Base-by-base conservation (phyloP, 2,113 vertebrate species). In the Hypomesus transpacificus region DNA sequence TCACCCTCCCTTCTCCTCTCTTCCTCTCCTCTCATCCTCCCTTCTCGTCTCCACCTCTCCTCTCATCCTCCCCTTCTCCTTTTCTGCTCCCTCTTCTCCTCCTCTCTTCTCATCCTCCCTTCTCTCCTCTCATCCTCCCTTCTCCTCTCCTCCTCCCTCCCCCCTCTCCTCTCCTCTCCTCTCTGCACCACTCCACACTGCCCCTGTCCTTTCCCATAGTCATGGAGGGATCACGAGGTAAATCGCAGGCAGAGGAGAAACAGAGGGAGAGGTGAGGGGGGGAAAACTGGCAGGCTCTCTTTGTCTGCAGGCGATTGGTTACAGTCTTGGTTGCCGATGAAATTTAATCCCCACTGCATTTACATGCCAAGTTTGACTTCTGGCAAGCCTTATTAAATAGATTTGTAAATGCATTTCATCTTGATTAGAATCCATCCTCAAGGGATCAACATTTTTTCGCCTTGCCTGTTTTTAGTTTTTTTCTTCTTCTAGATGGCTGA, bases 321-420 rank as follows among this genome's bases (percentile, higher is more conserved):
- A 91, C 88, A 89, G 88, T 90, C 85, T 88, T 89, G 88, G 87
- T 91, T 87, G 86, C 86, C 79, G 87, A 88, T 90, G 88, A 91
- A 91, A 91, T 90, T 87, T 87, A 89, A 91, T 90, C 87, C 87
- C 82, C 79, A 80, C 89, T 75, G 80, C 89, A 88, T 90, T 90
- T 88, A 85, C 87, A 89, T 91, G 90, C 91, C 90, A 90, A 90
- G 88, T 90, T 88, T 89, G 88, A 90, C 89, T 91, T 88, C 87
- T 91, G 89, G 89, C 89, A 86, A 88, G 86, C 85, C 88, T 87
- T 90, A 91, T 91, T 90, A 90, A 91, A 91, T 89, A 90, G 89
- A 90, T 92, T 89, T 92, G 89, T 91, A 89, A 89, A 90, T 91
- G 74, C 87, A 88, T 90, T 91, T 91, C 87, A 92, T 91, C 90